Conservation (phyloP, 2,797 vertebrate species). For the Tokudaia muenninki region DNA sequence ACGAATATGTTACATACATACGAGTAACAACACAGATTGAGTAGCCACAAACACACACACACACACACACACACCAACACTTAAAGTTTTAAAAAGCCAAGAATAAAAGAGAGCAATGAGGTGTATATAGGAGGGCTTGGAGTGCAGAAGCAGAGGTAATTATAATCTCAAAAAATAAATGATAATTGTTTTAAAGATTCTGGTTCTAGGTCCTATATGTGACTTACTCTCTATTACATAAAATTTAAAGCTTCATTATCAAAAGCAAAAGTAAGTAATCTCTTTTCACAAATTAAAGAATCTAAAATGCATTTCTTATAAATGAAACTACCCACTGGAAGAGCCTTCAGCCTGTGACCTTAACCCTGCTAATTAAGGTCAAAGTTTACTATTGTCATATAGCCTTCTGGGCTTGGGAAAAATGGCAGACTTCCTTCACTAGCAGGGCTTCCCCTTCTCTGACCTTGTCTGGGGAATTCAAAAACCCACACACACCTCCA, state of each 20-base stretch:
- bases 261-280: conserved; percentile 41
- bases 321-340: background rate
- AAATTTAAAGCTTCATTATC: background rate
- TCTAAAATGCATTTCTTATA: background rate
- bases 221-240: background rate
- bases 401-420: no score
- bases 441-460: no score
- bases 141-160: background rate
- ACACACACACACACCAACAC: no score
- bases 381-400: no score
- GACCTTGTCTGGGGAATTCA: no score
- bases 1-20: no score
- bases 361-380: no score
- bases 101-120: background rate
- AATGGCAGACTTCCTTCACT: no score
- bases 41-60: no score
- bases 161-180: background rate
- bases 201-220: background rate
- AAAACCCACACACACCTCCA: no score
- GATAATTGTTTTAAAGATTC: background rate
- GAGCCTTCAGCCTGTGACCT: no score
- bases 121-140: background rate
- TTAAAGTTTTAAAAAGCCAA: background rate
- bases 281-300: background rate
- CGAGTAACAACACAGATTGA: background rate